These are phyloP conservation scores for Caranx ignobilis DNA, from an alignment of 2,113 vertebrate genomes.

Conservation along the genomic window DNA sequence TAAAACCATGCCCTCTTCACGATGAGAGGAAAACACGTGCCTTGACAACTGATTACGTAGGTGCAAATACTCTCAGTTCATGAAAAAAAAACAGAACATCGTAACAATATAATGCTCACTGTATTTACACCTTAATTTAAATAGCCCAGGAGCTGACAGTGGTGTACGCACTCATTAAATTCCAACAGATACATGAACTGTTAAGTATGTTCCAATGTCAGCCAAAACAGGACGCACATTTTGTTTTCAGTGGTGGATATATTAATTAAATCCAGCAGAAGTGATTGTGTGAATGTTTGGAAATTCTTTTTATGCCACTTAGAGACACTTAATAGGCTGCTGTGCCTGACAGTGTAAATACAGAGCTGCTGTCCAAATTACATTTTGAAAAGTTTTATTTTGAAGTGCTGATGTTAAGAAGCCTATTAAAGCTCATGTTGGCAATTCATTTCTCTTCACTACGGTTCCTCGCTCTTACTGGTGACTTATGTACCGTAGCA, in stretches of 20 bases:
- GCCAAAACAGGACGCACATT: not conserved
- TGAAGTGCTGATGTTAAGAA: not conserved
- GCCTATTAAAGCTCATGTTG: not conserved
- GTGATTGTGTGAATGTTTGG: constrained; percentile 17
- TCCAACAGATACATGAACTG: not conserved
- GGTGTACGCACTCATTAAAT: not conserved
- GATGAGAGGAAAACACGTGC: not conserved
- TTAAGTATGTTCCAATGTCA: not conserved
- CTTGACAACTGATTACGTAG: not conserved
- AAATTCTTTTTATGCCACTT: not conserved
- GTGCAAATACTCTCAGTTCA: not conserved
- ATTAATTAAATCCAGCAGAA: constrained; percentile 22
- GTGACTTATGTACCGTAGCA: not conserved
- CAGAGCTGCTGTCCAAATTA: not conserved
- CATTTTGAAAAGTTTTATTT: not conserved
- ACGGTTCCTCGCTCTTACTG: not conserved
- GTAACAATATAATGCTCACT: not conserved
- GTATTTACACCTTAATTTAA: not conserved
- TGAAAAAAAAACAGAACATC: not conserved
- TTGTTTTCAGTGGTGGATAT: constrained; percentile 22
- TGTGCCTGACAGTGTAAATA: not conserved
- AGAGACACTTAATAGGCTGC: not conserved
- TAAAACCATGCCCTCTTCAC: not conserved
- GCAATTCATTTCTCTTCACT: not conserved
- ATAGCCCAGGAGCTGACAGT: not conserved